Evolutionary conservation across 2,888 invertebrate genomes (phyloP), one percentile per base, ranked within the genome.

Genomic region (Flexamia atlantica): DNA sequence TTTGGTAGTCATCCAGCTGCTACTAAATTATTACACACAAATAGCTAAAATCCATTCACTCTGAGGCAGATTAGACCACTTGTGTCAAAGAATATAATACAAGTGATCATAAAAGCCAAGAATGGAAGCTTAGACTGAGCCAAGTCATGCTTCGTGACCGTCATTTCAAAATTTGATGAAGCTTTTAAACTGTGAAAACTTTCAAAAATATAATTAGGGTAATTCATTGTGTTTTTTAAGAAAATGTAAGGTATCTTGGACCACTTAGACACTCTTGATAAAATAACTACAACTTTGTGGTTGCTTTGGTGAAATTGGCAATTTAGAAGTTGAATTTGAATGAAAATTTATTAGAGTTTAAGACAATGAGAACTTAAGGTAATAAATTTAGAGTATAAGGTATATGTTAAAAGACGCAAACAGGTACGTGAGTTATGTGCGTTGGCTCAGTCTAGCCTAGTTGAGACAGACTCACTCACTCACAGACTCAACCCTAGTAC

Each of bases 11-110:
- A 32, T 32, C 70, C 25, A 82, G 68, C 20, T 64, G 68, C 30
- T 64, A 23, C 60, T 72, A 70, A 82, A 72, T 82, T 50, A 70
- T 72, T 82, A 82, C 82, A 82, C 64, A 50, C 42, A 82, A 82
- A 82, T 68, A 68, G 81, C 46, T 82, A 68, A 68, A 81, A 60
- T 50, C 25, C 82, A 82, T 36, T 64, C 82, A 70, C 36, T 32
- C 82, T 9, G 2, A 14, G 23, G 74, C 42, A 32, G 36, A 30
- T 68, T 12, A 17, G 20, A 36, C 3, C 40, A 40, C 23, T 36
- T 40, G 10, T 14, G 68, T n/a, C 40, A n/a, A 23, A 40, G 40
- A 72, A n/a, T 72, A 72, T 72, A 42, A 20, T 72, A 72, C 72
- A 72, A 70, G 42, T 72, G 72, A 40, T 36, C 4, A 17, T 32